Base-by-base conservation (phyloP, 2,888 invertebrate species). In the Poecilus cupreus region DNA sequence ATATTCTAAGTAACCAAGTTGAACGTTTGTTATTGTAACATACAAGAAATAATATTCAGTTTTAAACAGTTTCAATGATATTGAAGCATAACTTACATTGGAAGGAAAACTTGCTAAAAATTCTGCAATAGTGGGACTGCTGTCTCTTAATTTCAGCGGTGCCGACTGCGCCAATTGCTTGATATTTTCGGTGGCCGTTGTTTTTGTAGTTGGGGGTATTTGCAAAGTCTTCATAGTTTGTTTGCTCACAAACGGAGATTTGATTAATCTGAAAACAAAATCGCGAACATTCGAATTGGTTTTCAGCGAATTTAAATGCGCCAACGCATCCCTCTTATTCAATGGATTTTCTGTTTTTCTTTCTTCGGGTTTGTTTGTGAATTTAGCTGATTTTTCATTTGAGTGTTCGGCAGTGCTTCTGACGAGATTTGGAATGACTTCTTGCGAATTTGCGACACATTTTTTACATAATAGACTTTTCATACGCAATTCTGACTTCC, bases 401-500 rank as follows among this genome's bases (percentile, higher is more conserved):
- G 26, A 13, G 11, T 32, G 13, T 13, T 24, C 43, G 6, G 3
- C n/a, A 18, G 70, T 22, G n/a, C 18, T 13, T 64, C 18, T 16
- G 0, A 64, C 16, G 13, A 64, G 8, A 57, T 22, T 6, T 22
- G 57, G 26, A 26, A 26, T 5, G 26, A 26, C 5, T 26, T 26
- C 26, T 26, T 26, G 26, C 6, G 16, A 10, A 46, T 20, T 46
- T 22, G 18, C 24, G 2, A 72, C 13, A 72, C 80, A 80, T 26
- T 57, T 51, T 72, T 72, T 80, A 57, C 80, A 80, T 13, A 80
- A n/a, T 3, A 20, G 18, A 20, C 54, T 72, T 39, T 43, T 72
- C 80, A 80, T 80, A 13, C 80, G 80, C 16, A 39, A n/a, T 24
- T 54, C 37, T 1, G 80, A 80, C 72, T 72, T 72, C 24, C 20